Base-by-base conservation (phyloP, 2,113 vertebrate genomes). In the Sus scrofa region DNA sequence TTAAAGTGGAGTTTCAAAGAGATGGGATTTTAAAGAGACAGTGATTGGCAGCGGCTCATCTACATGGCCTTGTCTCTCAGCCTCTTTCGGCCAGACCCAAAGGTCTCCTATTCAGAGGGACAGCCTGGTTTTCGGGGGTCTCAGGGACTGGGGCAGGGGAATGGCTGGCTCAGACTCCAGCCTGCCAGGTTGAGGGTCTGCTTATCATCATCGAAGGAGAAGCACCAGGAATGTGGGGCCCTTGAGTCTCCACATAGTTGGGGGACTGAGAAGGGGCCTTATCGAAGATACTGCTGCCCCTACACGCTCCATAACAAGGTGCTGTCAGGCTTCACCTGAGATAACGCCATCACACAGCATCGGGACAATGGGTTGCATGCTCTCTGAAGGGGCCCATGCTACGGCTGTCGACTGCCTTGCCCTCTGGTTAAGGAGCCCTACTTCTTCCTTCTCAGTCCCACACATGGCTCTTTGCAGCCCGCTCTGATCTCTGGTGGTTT, bases 1-100 rank as follows among this genome's bases (percentile, higher is more conserved):
- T 94, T 94, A 96, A 92, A 95, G 37, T 78, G 81, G n/a, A 32
- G 30, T 89, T 84, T 96, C 27, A 50, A 92, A 56, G 67, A 70
- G 39, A 44, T 37, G 79, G 32, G 26, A 34, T 95, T 94, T 94
- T 91, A 90, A 86, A 89, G 86, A 85, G 68, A 15, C 14, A 62
- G 81, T 68, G 15, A 84, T 60, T 87, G 65, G 54, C 58, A 54
- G 5, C 10, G 60, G 60, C 6, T 62, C 11, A 93, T 4, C 15
- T 13, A 67, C 39, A 37, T 4, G 50, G 70, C 65, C n/a, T 54
- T 81, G 85, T 60, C 74, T 24, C 81, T 75, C 39, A 79, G 32
- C 56, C 67, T 65, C 37, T 62, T 77, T 68, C 94, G 86, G 60
- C 30, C 52, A 34, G 34, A 88, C 8, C 30, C 20, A 26, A 52